Conservation (phyloP, 2,113 vertebrate species). For the Nansenia antarctica region DNA sequence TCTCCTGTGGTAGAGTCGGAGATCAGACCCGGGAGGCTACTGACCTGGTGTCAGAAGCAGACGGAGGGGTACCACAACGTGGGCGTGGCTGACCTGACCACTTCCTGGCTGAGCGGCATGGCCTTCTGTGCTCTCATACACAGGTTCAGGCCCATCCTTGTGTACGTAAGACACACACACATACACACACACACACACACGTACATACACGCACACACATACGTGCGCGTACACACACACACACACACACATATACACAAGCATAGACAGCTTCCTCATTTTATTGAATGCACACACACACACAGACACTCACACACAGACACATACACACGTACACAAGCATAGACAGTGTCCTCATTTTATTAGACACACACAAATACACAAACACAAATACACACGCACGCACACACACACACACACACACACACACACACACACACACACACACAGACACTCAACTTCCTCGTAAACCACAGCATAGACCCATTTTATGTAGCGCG, state of each 20-base stretch:
- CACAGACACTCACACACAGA: neutral
- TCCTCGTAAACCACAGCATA: neutral
- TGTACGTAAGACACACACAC: conserved; percentile 78
- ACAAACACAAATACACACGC: neutral
- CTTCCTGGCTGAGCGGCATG: conserved; percentile 88
- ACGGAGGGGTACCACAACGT: conserved; percentile 88
- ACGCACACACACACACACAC: neutral
- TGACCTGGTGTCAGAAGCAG: conserved; percentile 96
- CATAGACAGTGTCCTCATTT: too few species aligned
- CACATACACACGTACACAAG: neutral
- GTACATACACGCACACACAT: neutral
- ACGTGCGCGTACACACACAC: neutral
- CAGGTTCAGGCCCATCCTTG: conserved; percentile 89
- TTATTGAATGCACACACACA: neutral
- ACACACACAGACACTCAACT: neutral
- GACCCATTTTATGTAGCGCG: neutral
- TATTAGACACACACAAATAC: neutral
- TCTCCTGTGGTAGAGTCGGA: conserved; percentile 84
- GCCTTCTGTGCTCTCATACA: conserved; percentile 94
- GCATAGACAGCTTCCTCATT: neutral
- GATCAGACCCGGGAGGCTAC: conserved; percentile 85
- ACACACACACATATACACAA: neutral
- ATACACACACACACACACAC: neutral
- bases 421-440: neutral
- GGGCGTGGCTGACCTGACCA: conserved; percentile 82